Conservation (phyloP, 2,888 invertebrate species). For the Dione vanillae region DNA sequence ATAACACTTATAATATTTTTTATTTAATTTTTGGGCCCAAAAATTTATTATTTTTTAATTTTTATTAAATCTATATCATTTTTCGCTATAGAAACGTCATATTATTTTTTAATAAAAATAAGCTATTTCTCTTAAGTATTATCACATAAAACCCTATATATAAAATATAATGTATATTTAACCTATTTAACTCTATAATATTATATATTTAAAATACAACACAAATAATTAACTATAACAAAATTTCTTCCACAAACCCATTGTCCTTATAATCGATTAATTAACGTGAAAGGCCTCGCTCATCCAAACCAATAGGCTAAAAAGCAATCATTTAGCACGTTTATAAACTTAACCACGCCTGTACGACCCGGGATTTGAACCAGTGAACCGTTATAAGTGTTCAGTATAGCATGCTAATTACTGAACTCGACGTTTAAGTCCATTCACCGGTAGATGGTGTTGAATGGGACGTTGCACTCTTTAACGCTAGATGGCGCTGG, state of each 20-base stretch:
- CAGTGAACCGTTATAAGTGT: slow-evolving; percentile 49
- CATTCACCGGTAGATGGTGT: slow-evolving; percentile 45
- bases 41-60: no score
- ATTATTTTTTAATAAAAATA: no score
- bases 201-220: background rate
- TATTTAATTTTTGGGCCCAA: no score
- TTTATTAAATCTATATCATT: no score
- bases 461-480: slow-evolving; percentile 26
- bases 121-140: no score
- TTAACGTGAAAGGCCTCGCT: slow-evolving; percentile 30
- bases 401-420: slow-evolving; percentile 50
- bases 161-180: no score
- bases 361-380: slow-evolving; percentile 49
- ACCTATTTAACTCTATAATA: no score
- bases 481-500: slow-evolving; percentile 34
- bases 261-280: slow-evolving; percentile 33
- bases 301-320: slow-evolving; percentile 48
- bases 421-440: slow-evolving; percentile 35
- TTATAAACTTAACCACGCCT: slow-evolving; percentile 48
- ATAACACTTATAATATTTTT: no score
- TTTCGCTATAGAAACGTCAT: no score
- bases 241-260: background rate
- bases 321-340: slow-evolving; percentile 50
- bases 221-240: slow-evolving; percentile 4
- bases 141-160: no score